Conservation (phyloP, 2,888 invertebrate species). For the Phaonia tiefii region DNA sequence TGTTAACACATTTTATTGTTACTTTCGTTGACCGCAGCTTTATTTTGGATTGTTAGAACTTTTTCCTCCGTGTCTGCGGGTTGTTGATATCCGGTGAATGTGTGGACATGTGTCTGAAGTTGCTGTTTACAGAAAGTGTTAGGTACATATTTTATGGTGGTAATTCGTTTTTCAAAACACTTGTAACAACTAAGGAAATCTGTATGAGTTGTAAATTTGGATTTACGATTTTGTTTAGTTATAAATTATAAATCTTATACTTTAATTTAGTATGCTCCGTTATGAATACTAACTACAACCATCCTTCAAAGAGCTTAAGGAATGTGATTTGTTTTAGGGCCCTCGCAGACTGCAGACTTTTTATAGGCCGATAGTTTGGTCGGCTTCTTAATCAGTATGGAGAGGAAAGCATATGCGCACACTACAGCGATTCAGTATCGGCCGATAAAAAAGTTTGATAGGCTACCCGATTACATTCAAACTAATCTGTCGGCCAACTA, state of each 20-base stretch:
- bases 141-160: slow-evolving; percentile 46
- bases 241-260: slow-evolving; percentile 18
- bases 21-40: background rate
- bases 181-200: slow-evolving; percentile 53
- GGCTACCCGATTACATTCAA: no score
- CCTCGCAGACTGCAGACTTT: background rate
- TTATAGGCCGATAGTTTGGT: no score
- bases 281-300: background rate
- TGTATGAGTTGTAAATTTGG: slow-evolving; percentile 27
- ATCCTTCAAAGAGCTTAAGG: background rate
- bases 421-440: no score
- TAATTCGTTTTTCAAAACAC: slow-evolving; percentile 38
- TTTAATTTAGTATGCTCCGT: background rate
- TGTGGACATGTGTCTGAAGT: no score
- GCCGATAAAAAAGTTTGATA: no score
- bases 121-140: background rate
- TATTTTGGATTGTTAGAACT: background rate
- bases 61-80: slow-evolving; percentile 34
- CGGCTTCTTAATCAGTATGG: no score
- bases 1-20: slow-evolving; percentile 43
- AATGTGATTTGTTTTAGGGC: background rate
- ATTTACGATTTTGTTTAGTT: slow-evolving; percentile 3
- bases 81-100: slow-evolving; percentile 49
- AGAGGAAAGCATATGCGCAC: no score
- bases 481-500: no score